Evolutionary conservation across 2,888 invertebrate genomes (phyloP).

Genomic region (Lasioglossum marginatum): DNA sequence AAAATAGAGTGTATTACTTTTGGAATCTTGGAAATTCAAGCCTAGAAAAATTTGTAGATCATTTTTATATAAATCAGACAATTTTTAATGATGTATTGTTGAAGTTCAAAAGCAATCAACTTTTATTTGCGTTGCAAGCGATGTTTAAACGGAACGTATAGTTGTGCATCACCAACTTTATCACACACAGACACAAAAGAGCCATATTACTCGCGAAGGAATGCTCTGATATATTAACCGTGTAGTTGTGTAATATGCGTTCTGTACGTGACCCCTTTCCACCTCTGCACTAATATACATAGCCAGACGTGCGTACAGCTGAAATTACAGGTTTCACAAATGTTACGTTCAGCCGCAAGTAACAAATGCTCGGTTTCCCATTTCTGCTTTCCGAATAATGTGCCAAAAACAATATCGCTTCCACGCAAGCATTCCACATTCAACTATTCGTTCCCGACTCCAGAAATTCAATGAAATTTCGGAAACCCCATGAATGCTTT

Average conservation of each 20-base stretch:
- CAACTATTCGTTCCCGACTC: constrained; percentile 27
- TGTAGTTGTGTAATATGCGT: constrained; percentile 47
- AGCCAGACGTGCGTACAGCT: constrained; percentile 34
- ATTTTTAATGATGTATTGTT: neutral
- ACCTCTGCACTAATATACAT: constrained; percentile 59
- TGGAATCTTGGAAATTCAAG: neutral
- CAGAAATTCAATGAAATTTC: constrained; percentile 33
- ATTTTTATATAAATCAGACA: neutral
- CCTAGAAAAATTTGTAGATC: neutral
- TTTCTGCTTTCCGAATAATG: constrained; percentile 32
- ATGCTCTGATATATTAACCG: constrained; percentile 47
- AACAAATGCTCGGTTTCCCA: constrained; percentile 61
- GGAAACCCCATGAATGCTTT: constrained; percentile 16
- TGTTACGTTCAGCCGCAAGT: constrained; percentile 66
- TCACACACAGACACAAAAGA: neutral
- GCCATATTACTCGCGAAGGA: neutral
- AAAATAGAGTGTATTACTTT: neutral
- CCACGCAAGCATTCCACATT: neutral
- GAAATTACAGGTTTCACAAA: constrained; percentile 66
- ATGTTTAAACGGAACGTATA: no score
- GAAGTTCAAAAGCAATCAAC: neutral
- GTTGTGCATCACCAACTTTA: neutral
- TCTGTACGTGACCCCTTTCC: constrained; percentile 44
- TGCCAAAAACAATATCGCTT: constrained; percentile 29
- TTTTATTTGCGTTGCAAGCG: neutral